Evolutionary conservation across 2,797 vertebrate species (phyloP).

Genomic region (Parauchenoglanis ngamensis): DNA sequence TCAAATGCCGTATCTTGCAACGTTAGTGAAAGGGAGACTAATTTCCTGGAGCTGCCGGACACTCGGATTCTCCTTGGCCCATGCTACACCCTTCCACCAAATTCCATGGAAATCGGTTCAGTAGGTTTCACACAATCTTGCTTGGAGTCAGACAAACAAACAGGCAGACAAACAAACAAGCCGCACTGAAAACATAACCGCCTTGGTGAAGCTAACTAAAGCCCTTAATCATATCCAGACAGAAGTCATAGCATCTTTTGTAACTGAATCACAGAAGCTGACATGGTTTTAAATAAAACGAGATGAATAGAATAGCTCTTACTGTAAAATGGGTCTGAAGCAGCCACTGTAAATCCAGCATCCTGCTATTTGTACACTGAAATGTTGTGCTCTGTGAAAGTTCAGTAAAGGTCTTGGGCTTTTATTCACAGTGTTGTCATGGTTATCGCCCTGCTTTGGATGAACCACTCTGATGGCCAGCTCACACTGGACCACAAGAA

Average conservation of each 20-base stretch:
- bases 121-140: too few species aligned
- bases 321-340: background rate
- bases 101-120: too few species aligned
- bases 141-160: too few species aligned
- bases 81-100: too few species aligned
- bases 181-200: too few species aligned
- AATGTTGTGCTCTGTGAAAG: conserved; percentile 16
- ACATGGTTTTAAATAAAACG: background rate
- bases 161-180: too few species aligned
- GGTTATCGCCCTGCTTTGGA: conserved; percentile 78
- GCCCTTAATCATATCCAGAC: background rate
- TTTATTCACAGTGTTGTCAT: conserved; percentile 75
- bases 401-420: conserved; percentile 30
- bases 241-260: background rate
- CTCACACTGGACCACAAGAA: conserved; percentile 84
- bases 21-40: too few species aligned
- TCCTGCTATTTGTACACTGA: conserved; percentile 9
- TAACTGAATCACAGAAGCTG: background rate
- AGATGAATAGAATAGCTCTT: conserved; percentile 9
- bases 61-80: too few species aligned
- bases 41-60: too few species aligned
- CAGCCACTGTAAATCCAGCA: conserved; percentile 16
- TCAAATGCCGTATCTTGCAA: too few species aligned
- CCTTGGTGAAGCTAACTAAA: too few species aligned
- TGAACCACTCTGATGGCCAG: conserved; percentile 79